Percentiles rank a stretch among this genome's conserved stretches.
phyloP scores from a whole-genome alignment of 1,140 invertebrate genomes.

The Calephelis virginiensis region DNA sequence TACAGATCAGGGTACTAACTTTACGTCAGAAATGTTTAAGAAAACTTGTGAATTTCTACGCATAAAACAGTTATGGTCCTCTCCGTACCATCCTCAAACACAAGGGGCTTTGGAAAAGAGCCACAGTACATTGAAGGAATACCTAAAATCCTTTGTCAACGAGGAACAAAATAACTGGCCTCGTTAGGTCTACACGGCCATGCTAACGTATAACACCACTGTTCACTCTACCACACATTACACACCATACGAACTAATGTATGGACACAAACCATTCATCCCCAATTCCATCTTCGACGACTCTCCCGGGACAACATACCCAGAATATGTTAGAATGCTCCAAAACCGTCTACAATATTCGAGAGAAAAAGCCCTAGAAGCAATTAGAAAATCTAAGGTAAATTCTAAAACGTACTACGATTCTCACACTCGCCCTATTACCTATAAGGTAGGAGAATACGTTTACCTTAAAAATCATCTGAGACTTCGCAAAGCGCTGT shows the following conservation, averaged over 20 bases:
- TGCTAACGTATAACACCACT: constrained; percentile 14
- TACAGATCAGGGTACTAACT: constrained; percentile 20
- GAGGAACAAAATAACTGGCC: constrained; percentile 19
- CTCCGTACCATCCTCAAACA: constrained; percentile 24
- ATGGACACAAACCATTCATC: constrained; percentile 22
- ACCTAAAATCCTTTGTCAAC: constrained; percentile 13
- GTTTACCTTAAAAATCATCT: constrained; percentile 9
- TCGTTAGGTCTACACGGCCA: constrained; percentile 15
- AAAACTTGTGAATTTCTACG: constrained; percentile 23
- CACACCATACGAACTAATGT: constrained; percentile 26
- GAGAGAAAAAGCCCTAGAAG: constrained; percentile 4
- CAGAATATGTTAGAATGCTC: constrained; percentile 29
- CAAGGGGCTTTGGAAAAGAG: constrained; percentile 21
- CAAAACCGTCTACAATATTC: constrained; percentile 26
- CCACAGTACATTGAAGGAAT: constrained; percentile 24
- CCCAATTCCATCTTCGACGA: constrained; percentile 26
- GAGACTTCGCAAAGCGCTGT: constrained; percentile 14
- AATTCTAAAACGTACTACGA: constrained; percentile 15
- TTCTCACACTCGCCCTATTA: neutral
- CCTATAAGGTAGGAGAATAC: constrained; percentile 9
- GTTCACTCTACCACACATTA: constrained; percentile 22
- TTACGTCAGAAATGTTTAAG: constrained; percentile 24
- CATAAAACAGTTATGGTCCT: constrained; percentile 22
- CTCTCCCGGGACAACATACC: constrained; percentile 21
- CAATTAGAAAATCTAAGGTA: constrained; percentile 11